Evolutionary conservation across 2,797 vertebrate genomes (phyloP).

Genomic region (Presbytis comata): DNA sequence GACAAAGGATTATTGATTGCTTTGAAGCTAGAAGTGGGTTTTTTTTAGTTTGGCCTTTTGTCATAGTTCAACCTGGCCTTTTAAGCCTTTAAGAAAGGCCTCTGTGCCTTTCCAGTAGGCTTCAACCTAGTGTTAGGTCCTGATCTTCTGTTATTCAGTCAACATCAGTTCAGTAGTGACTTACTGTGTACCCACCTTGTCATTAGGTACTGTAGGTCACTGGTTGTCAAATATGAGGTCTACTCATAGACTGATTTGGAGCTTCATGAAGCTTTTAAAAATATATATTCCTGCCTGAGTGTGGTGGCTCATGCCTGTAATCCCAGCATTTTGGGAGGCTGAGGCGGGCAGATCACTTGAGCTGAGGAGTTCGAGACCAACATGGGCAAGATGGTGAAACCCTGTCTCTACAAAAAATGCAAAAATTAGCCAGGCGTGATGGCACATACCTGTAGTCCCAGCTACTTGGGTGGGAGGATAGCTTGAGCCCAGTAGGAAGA

Average conservation of each 20-base stretch:
- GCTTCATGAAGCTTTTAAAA: not conserved
- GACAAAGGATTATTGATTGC: not conserved
- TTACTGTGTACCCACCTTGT: not conserved
- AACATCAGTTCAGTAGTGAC: not conserved
- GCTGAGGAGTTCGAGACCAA: no score
- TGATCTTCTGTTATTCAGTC: not conserved
- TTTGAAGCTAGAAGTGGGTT: not conserved
- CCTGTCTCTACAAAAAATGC: no score
- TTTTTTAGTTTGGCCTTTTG: not conserved
- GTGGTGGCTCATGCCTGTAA: no score
- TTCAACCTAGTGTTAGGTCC: not conserved
- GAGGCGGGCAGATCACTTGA: no score
- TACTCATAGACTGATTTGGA: not conserved
- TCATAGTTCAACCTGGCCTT: not conserved
- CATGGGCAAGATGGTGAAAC: no score
- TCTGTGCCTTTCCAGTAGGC: not conserved
- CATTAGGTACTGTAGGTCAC: not conserved
- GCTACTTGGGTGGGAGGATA: no score
- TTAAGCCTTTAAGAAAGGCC: not conserved
- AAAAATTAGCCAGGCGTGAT: no score
- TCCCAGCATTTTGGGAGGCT: no score
- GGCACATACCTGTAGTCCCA: no score
- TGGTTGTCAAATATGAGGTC: not conserved
- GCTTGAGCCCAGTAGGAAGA: no score
- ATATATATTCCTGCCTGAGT: not conserved